Conservation (phyloP, 2,113 vertebrate genomes). For the Ceratotherium simum region DNA sequence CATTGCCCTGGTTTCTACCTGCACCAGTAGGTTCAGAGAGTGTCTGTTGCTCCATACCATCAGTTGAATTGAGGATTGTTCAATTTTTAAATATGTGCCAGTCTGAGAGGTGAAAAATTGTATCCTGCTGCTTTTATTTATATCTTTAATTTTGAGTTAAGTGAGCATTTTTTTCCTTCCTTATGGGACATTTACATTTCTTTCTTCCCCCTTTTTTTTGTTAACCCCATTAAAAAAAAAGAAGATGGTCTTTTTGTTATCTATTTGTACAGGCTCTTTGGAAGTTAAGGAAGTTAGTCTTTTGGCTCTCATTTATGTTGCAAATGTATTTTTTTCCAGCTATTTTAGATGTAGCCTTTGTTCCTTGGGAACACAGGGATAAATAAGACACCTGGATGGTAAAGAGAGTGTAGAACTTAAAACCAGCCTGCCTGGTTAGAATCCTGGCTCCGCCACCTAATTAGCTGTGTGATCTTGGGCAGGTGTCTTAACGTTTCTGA, state of each 20-base stretch:
- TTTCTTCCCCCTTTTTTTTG: neutral
- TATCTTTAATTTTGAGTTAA: conserved; percentile 37
- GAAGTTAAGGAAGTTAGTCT: conserved; percentile 29
- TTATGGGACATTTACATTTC: conserved; percentile 2
- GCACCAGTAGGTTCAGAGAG: neutral
- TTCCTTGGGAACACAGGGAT: neutral
- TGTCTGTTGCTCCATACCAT: neutral
- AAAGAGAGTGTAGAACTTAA: neutral
- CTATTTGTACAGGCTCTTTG: neutral
- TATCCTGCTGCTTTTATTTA: neutral
- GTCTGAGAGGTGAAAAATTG: neutral
- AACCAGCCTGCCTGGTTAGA: neutral
- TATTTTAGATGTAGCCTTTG: neutral
- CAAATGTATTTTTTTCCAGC: neutral
- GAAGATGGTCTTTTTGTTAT: neutral
- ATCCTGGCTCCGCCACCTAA: neutral
- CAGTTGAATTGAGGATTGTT: neutral
- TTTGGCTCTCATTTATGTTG: conserved; percentile 43
- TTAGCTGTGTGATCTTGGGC: neutral
- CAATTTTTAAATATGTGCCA: neutral
- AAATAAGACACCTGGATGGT: neutral
- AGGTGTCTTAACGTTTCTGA: neutral
- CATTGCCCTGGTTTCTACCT: neutral
- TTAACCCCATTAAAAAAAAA: neutral
- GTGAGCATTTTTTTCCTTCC: neutral